Evolutionary conservation across 2,797 vertebrate genomes (phyloP).

Genomic region (Coregonus sp.): DNA sequence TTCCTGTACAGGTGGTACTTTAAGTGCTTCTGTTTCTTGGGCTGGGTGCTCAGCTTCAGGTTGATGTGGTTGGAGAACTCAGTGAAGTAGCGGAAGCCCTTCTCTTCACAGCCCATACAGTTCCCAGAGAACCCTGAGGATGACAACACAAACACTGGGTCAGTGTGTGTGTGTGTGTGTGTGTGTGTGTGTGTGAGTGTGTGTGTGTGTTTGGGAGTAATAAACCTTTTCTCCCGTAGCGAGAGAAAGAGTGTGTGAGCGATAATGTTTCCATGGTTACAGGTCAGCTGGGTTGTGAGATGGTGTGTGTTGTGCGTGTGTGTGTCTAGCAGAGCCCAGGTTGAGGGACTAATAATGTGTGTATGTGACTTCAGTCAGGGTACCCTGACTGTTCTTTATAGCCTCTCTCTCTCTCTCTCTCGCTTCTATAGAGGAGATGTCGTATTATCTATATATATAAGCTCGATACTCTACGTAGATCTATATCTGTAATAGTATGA

Average conservation of each 20-base stretch:
- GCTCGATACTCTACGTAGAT: too few relatives aligned
- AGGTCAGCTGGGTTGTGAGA: not conserved
- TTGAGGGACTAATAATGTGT: not conserved
- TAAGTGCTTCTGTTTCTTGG: constrained; percentile 99
- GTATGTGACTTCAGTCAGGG: constrained; percentile 21
- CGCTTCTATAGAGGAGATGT: too few relatives aligned
- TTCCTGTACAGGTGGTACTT: constrained; percentile 91
- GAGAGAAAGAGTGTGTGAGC: not conserved
- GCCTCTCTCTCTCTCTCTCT: not conserved
- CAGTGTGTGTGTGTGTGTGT: constrained; percentile 1
- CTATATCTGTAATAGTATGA: too few relatives aligned
- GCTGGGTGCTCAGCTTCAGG: constrained; percentile 93
- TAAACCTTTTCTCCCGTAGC: not conserved
- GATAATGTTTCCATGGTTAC: constrained; percentile 50
- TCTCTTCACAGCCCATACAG: constrained; percentile 95
- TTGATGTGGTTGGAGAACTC: constrained; percentile 99
- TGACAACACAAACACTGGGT: constrained; percentile 2
- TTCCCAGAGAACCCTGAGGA: constrained; percentile 91
- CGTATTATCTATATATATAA: too few relatives aligned
- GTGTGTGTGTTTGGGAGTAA: not conserved
- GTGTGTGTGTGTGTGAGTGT: not conserved
- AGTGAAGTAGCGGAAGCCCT: constrained; percentile 97
- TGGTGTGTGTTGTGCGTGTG: not conserved
- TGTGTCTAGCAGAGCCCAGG: not conserved
- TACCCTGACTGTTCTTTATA: constrained; percentile 34